Evolutionary conservation across 1,140 invertebrate species (phyloP).

Genomic region (Sesamia nonagrioides): DNA sequence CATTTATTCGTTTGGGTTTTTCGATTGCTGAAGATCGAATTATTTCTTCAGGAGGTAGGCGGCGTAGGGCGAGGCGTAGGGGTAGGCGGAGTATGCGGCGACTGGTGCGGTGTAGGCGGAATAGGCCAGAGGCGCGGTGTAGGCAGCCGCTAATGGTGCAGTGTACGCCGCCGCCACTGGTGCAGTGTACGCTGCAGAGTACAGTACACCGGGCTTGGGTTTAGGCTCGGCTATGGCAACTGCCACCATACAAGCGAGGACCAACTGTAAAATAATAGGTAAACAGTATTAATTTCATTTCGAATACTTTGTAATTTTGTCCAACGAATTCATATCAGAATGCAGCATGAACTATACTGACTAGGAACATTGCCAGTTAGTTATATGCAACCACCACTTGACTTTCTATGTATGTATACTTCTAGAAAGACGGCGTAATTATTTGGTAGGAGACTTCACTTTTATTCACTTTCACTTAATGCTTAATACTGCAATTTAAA

Average conservation of each 20-base stretch:
- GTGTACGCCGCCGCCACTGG: constrained; percentile 73
- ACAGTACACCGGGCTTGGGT: constrained; percentile 75
- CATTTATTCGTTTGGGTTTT: not conserved
- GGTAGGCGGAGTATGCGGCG: constrained; percentile 71
- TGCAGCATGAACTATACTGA: no score
- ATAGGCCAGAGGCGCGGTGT: constrained; percentile 72
- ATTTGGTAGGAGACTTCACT: not conserved
- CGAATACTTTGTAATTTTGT: not conserved
- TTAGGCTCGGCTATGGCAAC: constrained; percentile 81
- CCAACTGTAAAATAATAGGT: constrained; percentile 79
- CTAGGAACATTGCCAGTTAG: no score
- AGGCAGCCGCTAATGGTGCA: constrained; percentile 70
- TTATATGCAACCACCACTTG: no score
- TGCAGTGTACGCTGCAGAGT: constrained; percentile 68
- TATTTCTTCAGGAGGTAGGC: constrained; percentile 54
- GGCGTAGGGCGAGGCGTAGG: constrained; percentile 73
- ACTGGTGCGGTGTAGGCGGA: constrained; percentile 81
- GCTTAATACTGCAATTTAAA: not conserved
- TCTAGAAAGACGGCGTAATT: no score
- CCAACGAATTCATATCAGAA: no score
- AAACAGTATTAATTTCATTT: not conserved
- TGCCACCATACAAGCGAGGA: constrained; percentile 76
- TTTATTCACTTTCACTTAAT: not conserved
- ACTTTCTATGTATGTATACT: no score
- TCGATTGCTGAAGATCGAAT: not conserved